Evolutionary conservation across 2,888 invertebrate genomes (phyloP), one percentile per base, ranked within the genome.

Genomic region (Graphium colonna): DNA sequence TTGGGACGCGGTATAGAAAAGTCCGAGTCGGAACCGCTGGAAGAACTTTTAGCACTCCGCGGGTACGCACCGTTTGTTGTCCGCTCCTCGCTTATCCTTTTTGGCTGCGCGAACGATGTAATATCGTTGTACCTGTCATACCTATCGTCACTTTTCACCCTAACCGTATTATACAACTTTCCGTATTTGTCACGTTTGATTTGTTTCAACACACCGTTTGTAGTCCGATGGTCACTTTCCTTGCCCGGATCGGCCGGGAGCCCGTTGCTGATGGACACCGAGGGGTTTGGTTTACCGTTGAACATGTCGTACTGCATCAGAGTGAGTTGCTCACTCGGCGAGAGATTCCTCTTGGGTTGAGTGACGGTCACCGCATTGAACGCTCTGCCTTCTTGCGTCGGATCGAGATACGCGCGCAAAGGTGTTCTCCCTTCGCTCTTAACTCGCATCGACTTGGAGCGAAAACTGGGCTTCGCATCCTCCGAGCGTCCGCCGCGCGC

Each of bases 1-100:
- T 96, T 94, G 28, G 96, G 96, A 67, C 96, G 90, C 3, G 96
- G 96, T 77, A 96, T 96, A 60, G 93, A 92, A 81, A 96, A 96
- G 69, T 94, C 94, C 53, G 92, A 92, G 65, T 92, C 92, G 2
- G 90, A 90, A 56, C 88, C 85, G 66, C 90, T 90, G n/a, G 90
- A 86, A 3, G 88, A 86, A 75, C 86, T 89, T 77, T 89, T 89
- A 48, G 88, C 83, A 84, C 89, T 89, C 63, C 82, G 72, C 42
- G 79, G 62, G 64, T 68, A 82, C 38, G 72, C 72, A 72, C 75
- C 64, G 58, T 77, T 85, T 54, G 70, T 71, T 63, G 74, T 82
- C 56, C 76, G 76, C 56, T 83, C 83, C 56, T 82, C 84, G 67
- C 73, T 79, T 58, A 77, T 77, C 60, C 75, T 73, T 68, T 79